Percentiles rank a stretch among this genome's conserved stretches.
Evolutionary conservation across 2,797 vertebrate genomes (phyloP).

Genomic region (Cygnus olor): DNA sequence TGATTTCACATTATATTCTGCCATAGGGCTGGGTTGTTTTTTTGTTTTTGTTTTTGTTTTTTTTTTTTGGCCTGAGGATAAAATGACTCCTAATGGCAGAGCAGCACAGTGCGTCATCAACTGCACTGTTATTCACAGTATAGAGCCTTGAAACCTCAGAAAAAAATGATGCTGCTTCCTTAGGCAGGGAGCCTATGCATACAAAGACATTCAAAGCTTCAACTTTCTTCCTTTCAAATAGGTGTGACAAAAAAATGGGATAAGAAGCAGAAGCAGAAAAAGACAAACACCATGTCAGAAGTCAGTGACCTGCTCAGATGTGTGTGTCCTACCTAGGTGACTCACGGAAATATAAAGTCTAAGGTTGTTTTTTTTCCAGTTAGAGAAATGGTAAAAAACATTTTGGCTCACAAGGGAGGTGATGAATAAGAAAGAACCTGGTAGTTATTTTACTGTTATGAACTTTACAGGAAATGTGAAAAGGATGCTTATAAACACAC

Average conservation of each 20-base stretch:
- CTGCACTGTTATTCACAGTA: background rate
- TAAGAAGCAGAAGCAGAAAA: background rate
- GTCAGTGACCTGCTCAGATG: background rate
- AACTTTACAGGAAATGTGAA: background rate
- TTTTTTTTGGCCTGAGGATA: background rate
- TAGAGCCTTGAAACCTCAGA: background rate
- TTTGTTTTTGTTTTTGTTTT: background rate
- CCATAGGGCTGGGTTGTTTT: background rate
- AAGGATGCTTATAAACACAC: background rate
- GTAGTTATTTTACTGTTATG: background rate
- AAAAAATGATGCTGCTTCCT: background rate
- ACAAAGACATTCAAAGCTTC: background rate
- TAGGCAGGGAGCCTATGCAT: background rate
- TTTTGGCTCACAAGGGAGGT: background rate
- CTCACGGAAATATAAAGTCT: background rate
- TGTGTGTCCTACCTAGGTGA: background rate
- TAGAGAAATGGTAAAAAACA: background rate
- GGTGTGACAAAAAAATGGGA: background rate
- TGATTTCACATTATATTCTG: background rate
- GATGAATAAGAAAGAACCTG: background rate
- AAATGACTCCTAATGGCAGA: background rate
- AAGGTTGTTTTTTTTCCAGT: background rate
- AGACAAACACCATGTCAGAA: fast-evolving
- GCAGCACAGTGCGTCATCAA: background rate
- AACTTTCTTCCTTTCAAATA: background rate